Evolutionary conservation across 1,140 invertebrate species (phyloP), one percentile per base, ranked within the genome.

Genomic region (Trinorchestia longiramus): DNA sequence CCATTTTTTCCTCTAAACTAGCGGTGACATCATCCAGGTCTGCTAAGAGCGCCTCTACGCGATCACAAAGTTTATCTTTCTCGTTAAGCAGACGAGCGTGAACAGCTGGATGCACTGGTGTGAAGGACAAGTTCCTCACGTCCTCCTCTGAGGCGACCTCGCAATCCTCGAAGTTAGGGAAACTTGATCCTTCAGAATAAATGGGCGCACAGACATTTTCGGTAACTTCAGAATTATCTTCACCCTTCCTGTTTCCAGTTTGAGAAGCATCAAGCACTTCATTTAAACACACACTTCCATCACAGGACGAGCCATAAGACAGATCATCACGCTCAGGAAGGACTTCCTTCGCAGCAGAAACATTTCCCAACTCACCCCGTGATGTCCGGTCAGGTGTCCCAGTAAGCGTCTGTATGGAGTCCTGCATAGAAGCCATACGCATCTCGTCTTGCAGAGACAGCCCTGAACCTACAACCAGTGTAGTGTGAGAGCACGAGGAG

Each of bases 21-120:
- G 43, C 40, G 40, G 92, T 94, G 43, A 94, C 92, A 36, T 94
- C 92, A 94, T 94, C 92, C 6, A 94, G 92, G 36, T 94, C 92
- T 0, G 92, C 92, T 6, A 94, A n/a, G 40, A 94, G 92, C 15
- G 43, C 92, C 36, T 43, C 92, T 0, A 94, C 92, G 43, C 92
- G 92, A 94, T 40, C 36, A 94, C 41, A 45, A 43, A 94, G 44
- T 11, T 40, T 45, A 0, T 47, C 44, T 44, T 94, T 94, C 40
- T 94, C 43, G 0, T 40, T 43, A 11, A 94, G 44, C 6, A 94
- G 44, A 15, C 43, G 43, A 45, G 92, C 92, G 44, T 94, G 40
- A 11, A 47, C 92, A 8, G 40, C 44, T 23, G 92, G 92, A 40
- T 94, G 41, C 11, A 94, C 88, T 42, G 43, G 41, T 4, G 88